These are phyloP conservation scores for Crotalus horridus DNA, from an alignment of 2,113 vertebrate species.

Conservation along the genomic window DNA sequence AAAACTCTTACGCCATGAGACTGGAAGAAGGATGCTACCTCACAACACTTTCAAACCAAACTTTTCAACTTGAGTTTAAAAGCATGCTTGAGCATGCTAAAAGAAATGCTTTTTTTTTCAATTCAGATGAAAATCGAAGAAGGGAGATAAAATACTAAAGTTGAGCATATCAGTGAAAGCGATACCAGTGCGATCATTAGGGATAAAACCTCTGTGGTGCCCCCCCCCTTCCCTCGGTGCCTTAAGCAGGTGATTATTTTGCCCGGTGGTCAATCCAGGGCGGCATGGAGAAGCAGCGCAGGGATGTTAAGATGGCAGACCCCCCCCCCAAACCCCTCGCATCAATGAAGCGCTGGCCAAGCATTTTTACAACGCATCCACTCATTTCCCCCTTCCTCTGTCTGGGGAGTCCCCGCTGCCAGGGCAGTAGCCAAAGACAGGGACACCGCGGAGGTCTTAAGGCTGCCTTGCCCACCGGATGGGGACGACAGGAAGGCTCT, in stretches of 20 bases:
- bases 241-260: not conserved
- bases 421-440: not conserved
- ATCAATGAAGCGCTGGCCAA: not conserved
- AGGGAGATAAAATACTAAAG: too few relatives aligned
- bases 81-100: not conserved
- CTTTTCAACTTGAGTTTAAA: not conserved
- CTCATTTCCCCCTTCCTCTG: not conserved
- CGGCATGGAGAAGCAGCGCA: not conserved
- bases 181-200: not conserved
- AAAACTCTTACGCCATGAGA: too few relatives aligned
- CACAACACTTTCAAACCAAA: not conserved
- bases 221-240: not conserved
- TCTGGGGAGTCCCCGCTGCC: not conserved
- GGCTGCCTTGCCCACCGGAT: not conserved
- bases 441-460: not conserved
- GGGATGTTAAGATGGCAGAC: too few relatives aligned
- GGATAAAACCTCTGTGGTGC: not conserved
- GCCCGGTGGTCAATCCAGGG: not conserved
- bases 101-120: not conserved
- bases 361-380: not conserved
- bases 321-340: not conserved
- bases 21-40: not conserved
- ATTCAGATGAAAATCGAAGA: not conserved
- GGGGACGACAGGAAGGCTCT: not conserved
- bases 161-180: not conserved